Base-by-base conservation (phyloP, 1,140 invertebrate genomes). In the Anastrepha obliqua region DNA sequence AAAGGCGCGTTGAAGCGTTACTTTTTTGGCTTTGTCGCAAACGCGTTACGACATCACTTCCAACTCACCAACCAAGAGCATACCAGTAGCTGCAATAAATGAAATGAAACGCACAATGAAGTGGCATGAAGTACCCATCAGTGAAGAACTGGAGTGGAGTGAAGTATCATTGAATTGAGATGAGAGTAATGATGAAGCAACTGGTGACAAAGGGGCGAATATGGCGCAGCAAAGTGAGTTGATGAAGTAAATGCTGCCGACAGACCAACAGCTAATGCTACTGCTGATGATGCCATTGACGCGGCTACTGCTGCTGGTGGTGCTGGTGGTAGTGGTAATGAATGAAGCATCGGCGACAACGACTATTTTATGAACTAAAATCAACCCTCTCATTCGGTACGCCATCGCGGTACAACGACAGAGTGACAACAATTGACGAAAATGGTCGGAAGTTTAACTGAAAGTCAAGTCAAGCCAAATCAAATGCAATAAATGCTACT, bases 381-480 rank as follows among this genome's bases (percentile, higher is more conserved):
- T 81, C 74, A 81, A 81, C 74, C 74, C 74, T 81, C 74, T 55
- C n/a, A 44, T 74, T 74, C 9, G 62, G 62, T 64, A 17, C 20
- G 0, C 9, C 17, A 17, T 62, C n/a, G 47, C n/a, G n/a, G 17
- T 55, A n/a, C 64, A 55, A 11, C 74, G n/a, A 42, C 74, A 47
- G 3, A 81, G 74, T 42, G n/a, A 81, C 74, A 81, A 81, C 74
- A 81, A 81, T 81, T 81, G 74, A 55, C 74, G 13, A 20, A 15
- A 81, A 81, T 29, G 74, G 47, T 55, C 74, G 74, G 74, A 81
- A 81, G 47, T 81, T 81, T 11, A 81, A 81, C 74, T 81, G 74
- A 81, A 81, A 81, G 74, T 81, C 74, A 81, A 51, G 74, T 81
- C 74, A 42, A 81, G 74, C 74, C 47, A 81, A 81, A 81, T 81